phyloP scores from a whole-genome alignment of 2,888 invertebrate species.

The Andrena minutula region DNA sequence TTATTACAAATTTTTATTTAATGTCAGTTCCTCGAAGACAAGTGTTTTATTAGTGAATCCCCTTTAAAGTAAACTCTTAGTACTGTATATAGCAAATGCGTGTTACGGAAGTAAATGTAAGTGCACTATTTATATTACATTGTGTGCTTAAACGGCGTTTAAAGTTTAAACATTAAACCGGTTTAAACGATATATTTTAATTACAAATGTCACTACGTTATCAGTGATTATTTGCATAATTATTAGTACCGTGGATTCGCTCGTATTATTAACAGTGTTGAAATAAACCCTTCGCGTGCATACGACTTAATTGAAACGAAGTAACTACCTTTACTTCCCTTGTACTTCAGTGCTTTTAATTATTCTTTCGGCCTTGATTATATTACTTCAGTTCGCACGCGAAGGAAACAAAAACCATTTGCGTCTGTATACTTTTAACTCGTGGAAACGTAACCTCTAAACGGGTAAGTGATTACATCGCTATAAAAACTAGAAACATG shows the following conservation, averaged over 20 bases:
- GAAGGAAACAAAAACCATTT: background rate
- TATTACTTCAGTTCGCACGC: background rate
- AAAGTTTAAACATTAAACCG: background rate
- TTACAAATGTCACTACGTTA: background rate
- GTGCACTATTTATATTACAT: no score
- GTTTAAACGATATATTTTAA: background rate
- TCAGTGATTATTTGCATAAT: background rate
- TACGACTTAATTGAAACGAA: background rate
- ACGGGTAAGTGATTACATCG: background rate
- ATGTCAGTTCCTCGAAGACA: background rate
- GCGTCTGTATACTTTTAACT: background rate
- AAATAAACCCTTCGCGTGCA: constrained; percentile 7
- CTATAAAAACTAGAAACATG: background rate
- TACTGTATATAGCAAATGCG: no score
- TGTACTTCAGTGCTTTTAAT: background rate
- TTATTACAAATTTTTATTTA: background rate
- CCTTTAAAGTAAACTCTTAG: no score
- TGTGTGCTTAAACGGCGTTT: background rate
- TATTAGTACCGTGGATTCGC: background rate
- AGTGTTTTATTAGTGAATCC: background rate
- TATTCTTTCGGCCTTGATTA: background rate
- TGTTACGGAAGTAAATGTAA: no score
- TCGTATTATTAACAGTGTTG: background rate
- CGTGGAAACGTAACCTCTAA: constrained; percentile 38
- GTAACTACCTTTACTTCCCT: background rate